phyloP scores from a whole-genome alignment of 2,113 vertebrate genomes.

The Atrichornis clamosus region DNA sequence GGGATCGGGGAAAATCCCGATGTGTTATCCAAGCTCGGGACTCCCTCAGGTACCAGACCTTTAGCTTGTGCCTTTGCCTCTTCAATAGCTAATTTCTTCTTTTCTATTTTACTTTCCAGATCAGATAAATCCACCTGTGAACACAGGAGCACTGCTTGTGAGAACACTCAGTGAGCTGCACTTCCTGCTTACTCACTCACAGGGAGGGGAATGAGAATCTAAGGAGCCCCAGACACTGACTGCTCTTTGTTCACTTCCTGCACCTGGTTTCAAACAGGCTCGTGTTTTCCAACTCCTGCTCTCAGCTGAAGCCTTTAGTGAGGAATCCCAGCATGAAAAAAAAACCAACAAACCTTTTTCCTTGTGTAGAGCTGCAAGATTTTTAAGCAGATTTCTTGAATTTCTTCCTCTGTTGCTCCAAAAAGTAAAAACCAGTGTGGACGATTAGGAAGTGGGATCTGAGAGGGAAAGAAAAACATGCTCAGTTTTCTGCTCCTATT shows the following conservation, averaged over 20 bases:
- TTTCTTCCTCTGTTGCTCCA: conserved; percentile 81
- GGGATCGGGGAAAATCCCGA: conserved; percentile 79
- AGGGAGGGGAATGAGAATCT: background rate
- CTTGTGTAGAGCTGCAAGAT: conserved; percentile 79
- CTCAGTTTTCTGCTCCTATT: background rate
- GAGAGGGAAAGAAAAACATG: background rate
- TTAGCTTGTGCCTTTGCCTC: conserved; percentile 80
- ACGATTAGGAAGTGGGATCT: conserved; percentile 84
- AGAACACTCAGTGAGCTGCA: background rate
- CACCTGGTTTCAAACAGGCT: background rate
- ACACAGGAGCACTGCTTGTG: background rate
- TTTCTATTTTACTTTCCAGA: conserved; percentile 77
- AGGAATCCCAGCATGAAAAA: background rate
- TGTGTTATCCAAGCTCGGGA: conserved; percentile 58
- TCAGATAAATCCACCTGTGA: conserved; percentile 74
- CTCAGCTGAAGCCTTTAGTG: background rate
- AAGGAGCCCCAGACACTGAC: background rate
- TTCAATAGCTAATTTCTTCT: conserved; percentile 73
- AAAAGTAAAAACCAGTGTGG: conserved; percentile 87
- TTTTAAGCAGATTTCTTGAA: conserved; percentile 81
- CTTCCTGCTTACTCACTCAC: background rate
- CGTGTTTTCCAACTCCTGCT: background rate
- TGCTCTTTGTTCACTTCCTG: background rate
- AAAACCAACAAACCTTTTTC: conserved; percentile 76
- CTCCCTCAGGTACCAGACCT: conserved; percentile 61